Evolutionary conservation across 2,113 vertebrate genomes (phyloP), one percentile per base, ranked within the genome.

Genomic region (Acrocephalus arundinaceus): DNA sequence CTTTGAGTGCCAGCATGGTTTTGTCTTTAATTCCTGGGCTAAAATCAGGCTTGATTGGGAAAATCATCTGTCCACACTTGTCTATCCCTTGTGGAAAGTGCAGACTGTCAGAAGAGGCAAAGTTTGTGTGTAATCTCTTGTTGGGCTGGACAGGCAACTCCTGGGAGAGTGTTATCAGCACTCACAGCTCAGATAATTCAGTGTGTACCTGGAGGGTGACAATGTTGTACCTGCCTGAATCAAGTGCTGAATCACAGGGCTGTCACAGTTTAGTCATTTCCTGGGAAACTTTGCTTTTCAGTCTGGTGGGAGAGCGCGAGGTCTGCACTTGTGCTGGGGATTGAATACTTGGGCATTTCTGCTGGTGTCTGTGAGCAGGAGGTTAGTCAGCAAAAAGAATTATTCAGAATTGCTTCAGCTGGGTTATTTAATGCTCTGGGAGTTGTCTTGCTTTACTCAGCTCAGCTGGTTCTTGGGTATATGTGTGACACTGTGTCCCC

Each of bases 251-350:
- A 12, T 97, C 96, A 95, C 85, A 5, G 77, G 37, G 27, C 6
- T 77, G 77, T 35, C n/a, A 30, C 16, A 43, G 31, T 71, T 86
- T 16, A 96, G 63, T 96, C 93, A 97, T 39, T 94, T 93, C 95
- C 93, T 84, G 86, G 52, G 89, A 28, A 81, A 74, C 27, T 76
- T 61, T 17, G 28, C 31, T 12, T 39, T 66, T 61, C 75, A 13
- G 83, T 8, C 41, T 18, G 3, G 7, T 18, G 78, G 37, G 9
- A 11, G 66, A 81, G 39, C 17, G 57, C 3, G 3, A 18, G 25
- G 12, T 41, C 81, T 62, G 35, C 1, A 0, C 27, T 30, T 21
- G 62, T 22, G 24, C 51, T 0, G 10, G 12, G 83, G 33, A 2
- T 11, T 20, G 30, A 51, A 13, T 8, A 6, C 4, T 5, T 6